Percentiles rank a stretch among this genome's conserved stretches.
phyloP scores from a whole-genome alignment of 2,797 vertebrate species.

The Gymnoscopelus braueri region DNA sequence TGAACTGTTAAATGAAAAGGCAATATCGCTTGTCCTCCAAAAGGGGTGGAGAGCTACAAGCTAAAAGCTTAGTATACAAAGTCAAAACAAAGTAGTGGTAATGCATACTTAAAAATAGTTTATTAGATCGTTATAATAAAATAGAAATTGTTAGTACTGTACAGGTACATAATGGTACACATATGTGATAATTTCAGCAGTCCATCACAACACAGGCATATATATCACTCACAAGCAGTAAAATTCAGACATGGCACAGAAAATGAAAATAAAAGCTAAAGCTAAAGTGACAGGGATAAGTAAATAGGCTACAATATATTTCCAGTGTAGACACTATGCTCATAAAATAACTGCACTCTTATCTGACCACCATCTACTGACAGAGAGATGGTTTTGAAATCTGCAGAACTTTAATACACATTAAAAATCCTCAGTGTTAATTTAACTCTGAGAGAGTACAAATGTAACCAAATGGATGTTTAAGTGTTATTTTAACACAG shows the following conservation, averaged over 20 bases:
- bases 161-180: constrained; percentile 43
- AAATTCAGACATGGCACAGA: constrained; percentile 26
- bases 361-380: constrained; percentile 5
- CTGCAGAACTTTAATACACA: not conserved
- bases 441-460: no score
- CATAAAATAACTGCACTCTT: constrained; percentile 29
- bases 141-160: constrained; percentile 45
- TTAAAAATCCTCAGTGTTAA: no score
- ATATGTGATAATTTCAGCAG: constrained; percentile 24
- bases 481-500: no score
- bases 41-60: not conserved
- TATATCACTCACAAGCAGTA: constrained; percentile 13
- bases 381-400: constrained; percentile 32
- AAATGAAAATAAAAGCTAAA: not conserved
- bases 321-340: constrained; percentile 50
- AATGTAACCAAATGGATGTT: no score
- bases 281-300: constrained; percentile 10
- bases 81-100: constrained; percentile 26
- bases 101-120: constrained; percentile 54
- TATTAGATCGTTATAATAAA: constrained; percentile 53
- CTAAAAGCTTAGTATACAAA: constrained; percentile 3
- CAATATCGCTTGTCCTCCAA: no score
- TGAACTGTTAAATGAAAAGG: no score
- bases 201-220: constrained; percentile 27
- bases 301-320: constrained; percentile 14